These are phyloP conservation scores for Crocidura indochinensis DNA, from an alignment of 2,797 vertebrate species.

Conservation along the genomic window DNA sequence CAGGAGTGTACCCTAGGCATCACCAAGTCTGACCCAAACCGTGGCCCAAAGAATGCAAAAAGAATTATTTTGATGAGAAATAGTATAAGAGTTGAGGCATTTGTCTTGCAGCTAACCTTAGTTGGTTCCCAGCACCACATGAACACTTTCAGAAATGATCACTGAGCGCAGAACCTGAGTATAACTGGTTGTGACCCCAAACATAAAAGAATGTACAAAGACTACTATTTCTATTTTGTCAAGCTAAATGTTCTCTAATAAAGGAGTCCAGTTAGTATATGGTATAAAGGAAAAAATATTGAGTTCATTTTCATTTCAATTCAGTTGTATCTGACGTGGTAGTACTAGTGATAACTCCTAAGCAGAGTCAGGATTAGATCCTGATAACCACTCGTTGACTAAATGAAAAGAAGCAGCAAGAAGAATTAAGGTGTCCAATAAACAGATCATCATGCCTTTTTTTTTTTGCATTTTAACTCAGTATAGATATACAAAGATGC, in stretches of 20 bases:
- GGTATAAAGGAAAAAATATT: not conserved
- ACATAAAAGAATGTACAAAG: not conserved
- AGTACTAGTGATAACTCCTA: not conserved
- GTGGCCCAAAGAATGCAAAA: too few relatives aligned
- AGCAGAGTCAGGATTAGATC: too few relatives aligned
- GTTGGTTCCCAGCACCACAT: too few relatives aligned
- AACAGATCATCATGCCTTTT: not conserved
- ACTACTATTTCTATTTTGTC: conserved; percentile 18
- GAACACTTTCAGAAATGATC: too few relatives aligned
- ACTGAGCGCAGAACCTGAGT: too few relatives aligned
- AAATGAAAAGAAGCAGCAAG: not conserved
- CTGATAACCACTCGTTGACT: too few relatives aligned
- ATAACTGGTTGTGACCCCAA: too few relatives aligned
- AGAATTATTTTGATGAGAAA: too few relatives aligned
- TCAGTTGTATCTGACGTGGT: not conserved
- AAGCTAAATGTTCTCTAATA: conserved; percentile 19
- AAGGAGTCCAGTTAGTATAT: not conserved
- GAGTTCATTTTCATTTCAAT: conserved; percentile 21
- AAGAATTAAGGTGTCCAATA: conserved; percentile 19
- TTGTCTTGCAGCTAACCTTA: too few relatives aligned
- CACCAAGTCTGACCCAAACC: too few relatives aligned
- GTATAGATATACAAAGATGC: not conserved
- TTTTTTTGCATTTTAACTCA: not conserved
- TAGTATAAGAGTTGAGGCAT: too few relatives aligned
- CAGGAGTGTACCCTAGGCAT: too few relatives aligned